phyloP scores from a whole-genome alignment of 2,113 vertebrate genomes.

The Gorsachius goisagi region DNA sequence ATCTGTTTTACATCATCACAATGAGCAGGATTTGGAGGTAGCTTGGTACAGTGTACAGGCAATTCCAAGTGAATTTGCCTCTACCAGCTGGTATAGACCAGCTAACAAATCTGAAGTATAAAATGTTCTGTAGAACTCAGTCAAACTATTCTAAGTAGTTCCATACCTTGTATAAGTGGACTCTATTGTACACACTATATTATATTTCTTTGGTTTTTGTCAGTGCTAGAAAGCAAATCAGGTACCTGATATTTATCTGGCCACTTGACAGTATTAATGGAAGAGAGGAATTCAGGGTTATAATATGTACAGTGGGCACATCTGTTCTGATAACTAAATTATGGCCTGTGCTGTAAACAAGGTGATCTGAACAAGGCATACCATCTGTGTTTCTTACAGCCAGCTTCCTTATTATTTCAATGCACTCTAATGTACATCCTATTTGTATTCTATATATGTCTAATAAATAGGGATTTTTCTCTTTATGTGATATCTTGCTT shows the following conservation, averaged over 20 bases:
- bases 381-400: constrained; percentile 31
- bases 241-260: background rate
- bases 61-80: background rate
- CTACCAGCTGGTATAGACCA: background rate
- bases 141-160: background rate
- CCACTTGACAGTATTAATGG: background rate
- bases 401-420: constrained; percentile 7
- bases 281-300: background rate
- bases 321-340: constrained; percentile 52
- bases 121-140: background rate
- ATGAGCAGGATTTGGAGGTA: background rate
- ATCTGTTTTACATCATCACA: constrained; percentile 28
- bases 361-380: constrained; percentile 14
- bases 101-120: background rate
- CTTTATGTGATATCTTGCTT: background rate
- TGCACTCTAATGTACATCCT: background rate
- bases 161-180: background rate
- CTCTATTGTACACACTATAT: background rate
- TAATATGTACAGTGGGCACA: constrained; percentile 5
- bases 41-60: background rate
- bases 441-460: background rate
- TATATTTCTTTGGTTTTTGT: background rate
- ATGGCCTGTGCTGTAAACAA: background rate
- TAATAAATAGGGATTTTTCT: background rate
- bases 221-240: background rate